These are phyloP conservation scores for Tragopan temminckii DNA, from an alignment of 2,797 vertebrate species.

Conservation along the genomic window DNA sequence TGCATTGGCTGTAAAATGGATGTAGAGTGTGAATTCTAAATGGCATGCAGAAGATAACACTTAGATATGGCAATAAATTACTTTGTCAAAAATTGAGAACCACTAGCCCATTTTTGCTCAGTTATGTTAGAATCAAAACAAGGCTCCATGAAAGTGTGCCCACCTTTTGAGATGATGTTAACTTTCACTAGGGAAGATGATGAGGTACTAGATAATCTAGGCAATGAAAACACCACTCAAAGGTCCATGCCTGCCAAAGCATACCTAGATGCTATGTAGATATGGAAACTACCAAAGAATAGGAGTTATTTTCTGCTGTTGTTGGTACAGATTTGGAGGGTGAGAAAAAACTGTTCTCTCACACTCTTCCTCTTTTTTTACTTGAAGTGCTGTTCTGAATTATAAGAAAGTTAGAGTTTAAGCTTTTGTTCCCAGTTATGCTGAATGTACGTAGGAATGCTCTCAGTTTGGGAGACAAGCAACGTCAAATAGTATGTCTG, in stretches of 20 bases:
- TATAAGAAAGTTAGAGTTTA: background rate
- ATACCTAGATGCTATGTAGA: background rate
- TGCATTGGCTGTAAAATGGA: background rate
- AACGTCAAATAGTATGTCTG: background rate
- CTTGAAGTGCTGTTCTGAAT: background rate
- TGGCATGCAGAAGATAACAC: background rate
- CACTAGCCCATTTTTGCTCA: background rate
- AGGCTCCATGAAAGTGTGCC: background rate
- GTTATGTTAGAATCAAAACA: slow-evolving; percentile 7
- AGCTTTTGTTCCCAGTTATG: background rate
- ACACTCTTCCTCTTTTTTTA: background rate
- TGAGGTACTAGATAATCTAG: background rate
- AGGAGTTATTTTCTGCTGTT: background rate
- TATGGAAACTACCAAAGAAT: background rate
- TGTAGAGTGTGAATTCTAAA: slow-evolving; percentile 1
- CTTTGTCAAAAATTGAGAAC: slow-evolving; percentile 18
- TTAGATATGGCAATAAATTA: background rate
- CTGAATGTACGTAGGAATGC: background rate
- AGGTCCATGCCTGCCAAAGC: background rate
- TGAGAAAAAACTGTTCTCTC: background rate
- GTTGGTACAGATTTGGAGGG: background rate
- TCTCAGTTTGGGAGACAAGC: background rate
- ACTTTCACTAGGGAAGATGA: background rate
- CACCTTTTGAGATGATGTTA: background rate
- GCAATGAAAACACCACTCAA: background rate